Base-by-base conservation (phyloP, 23 tunicate genomes). In the Halocynthia aurantium region DNA sequence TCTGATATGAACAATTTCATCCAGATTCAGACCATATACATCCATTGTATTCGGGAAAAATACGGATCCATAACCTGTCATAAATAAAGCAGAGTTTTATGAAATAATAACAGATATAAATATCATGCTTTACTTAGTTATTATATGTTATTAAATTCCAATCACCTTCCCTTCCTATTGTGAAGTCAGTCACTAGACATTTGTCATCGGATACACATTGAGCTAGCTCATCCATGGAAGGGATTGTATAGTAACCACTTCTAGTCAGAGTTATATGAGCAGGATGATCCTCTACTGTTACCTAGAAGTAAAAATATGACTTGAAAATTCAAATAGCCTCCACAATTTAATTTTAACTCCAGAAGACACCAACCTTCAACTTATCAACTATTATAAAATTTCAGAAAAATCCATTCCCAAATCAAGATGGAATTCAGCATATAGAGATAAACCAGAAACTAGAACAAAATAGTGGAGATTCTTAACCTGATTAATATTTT, bases 1-100 rank as follows among this genome's bases (percentile, higher is more conserved):
- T 51, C 94, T 89, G 53, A 94, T 94, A 12, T 94, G 90, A n/a
- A 94, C 99, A 19, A 94, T 83, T 8, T 62, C 60, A 67, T 94
- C 99, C 53, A 94, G 73, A 69, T 94, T 72, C 55, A 88, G 72
- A n/a, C 76, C 83, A 12, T 84, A 84, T 50, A 94, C 20, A 62
- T 94, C 84, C 19, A 94, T 66, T 75, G 76, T 82, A 8, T 91
- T 95, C 50, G 87, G 85, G 64, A 84, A 94, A 53, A 81, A 88
- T 2, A 94, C 86, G 31, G 91, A 88, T 6, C 99, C 99, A 52
- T 94, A 94, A 81, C 90, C 97, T 91, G 84, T 1, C 56, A 17
- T 17, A 15, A 61, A 20, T 22, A 13, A 10, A 50, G 20, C 5
- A 69, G 40, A 20, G 17, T 50, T 50, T 51, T 50, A 67, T 15